These are phyloP conservation scores for Hyles lineata DNA, from an alignment of 2,888 invertebrate genomes.

Conservation along the genomic window DNA sequence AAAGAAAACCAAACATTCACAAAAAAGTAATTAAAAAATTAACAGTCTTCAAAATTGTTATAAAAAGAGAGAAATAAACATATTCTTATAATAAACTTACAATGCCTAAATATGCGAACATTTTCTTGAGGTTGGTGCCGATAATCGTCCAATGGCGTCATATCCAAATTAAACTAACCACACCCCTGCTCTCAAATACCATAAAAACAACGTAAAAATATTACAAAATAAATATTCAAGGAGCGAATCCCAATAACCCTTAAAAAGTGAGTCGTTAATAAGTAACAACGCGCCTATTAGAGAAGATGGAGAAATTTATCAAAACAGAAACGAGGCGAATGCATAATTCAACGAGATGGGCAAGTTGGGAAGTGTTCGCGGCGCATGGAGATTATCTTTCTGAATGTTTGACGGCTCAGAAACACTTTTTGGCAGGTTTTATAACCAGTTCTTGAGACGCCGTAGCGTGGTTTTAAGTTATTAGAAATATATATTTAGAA, in stretches of 20 bases:
- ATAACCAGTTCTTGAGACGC: no score
- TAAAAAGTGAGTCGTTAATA: constrained; percentile 18
- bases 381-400: constrained; percentile 14
- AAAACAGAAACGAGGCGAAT: constrained; percentile 28
- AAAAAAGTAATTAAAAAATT: no score
- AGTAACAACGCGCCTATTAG: constrained; percentile 13
- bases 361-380: constrained; percentile 17
- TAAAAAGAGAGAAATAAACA: no score
- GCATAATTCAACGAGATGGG: constrained; percentile 43
- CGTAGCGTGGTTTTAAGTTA: no score
- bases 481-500: no score
- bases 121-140: no score
- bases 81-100: no score
- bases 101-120: no score
- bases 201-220: neutral
- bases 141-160: no score
- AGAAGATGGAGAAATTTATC: constrained; percentile 23
- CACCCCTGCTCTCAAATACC: neutral
- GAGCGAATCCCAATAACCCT: constrained; percentile 18
- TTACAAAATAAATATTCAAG: constrained; percentile 8
- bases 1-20: no score
- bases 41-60: no score
- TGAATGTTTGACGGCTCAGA: neutral
- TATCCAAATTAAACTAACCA: no score
- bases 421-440: neutral